Evolutionary conservation across 2,797 vertebrate species (phyloP), one percentile per base, ranked within the genome.

Genomic region (Brachymystax lenok): DNA sequence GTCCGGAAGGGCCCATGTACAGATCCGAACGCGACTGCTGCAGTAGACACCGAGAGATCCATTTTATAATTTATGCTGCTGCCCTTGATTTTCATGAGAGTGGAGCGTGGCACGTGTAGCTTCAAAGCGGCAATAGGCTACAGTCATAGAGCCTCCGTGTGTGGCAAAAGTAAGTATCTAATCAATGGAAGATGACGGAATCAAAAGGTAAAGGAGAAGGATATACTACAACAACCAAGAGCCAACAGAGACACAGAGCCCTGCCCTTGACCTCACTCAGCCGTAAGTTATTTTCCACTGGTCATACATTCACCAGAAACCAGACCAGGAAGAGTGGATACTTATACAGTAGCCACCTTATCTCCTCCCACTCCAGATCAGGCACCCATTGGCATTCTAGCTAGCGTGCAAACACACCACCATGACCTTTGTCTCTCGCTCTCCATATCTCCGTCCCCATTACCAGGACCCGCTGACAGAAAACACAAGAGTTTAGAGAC

Each of bases 301-400:
- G 30, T 71, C 40, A 52, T 16, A 28, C 64, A 61, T 24, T 61
- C 14, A 56, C n/a, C 59, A 61, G n/a, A 21, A 21, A 21, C 21
- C 2, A 61, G 40, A 46, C 2, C 40, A 46, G 56, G 67, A 30
- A 5, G 28, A 10, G 71, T 27, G 10, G 46, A 66, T 16, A 67
- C 46, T 78, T 78, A 73, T 30, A 17, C 5, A 59, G 5, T 19
- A 73, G 30, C 30, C 19, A 13, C 1, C 51, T 78, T 78, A 78
- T 74, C 71, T 69, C 64, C 69, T 33, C 5, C 66, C 71, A 74
- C 28, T 30, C 51, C 66, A 69, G 16, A 16, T 5, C n/a, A 69
- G 35, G 50, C 61, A 30, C 30, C 7, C 35, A n/a, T 27, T 28
- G n/a, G 56, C 51, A 59, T 46, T 69, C 68, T 30, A 35, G 35